Evolutionary conservation across 2,888 invertebrate genomes (phyloP), one percentile per base, ranked within the genome.

Genomic region (Agrochola lychnidis): DNA sequence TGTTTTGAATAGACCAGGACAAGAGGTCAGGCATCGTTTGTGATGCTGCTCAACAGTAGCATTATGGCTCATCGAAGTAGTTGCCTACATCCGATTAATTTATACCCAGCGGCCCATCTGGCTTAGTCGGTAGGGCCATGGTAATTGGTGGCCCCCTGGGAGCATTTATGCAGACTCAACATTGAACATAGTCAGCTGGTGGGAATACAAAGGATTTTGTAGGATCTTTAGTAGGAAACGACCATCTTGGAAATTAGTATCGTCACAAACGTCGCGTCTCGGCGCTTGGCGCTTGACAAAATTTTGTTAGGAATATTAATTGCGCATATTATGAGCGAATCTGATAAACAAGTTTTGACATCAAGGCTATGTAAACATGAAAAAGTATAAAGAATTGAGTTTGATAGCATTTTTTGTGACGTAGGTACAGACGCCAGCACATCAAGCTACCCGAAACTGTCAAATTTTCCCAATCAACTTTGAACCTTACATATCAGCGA

Each of bases 291-390:
- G 22, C 30, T 67, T 36, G n/a, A 36, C 4, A 71, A 7, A n/a
- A 45, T 16, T 0, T 22, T 45, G 7, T 70, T 0, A 36, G 2
- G 19, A 71, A 25, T 48, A 4, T 36, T 71, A 48, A 40, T 71
- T 48, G 36, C 36, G 2, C 48, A 25, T 25, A 48, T 14, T 48
- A 22, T 73, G 6, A 36, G 72, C 48, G 56, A 53, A 53, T 71
- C 19, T 72, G 48, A 48, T 72, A 72, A 48, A 71, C 73, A 72
- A 40, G 40, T 40, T 14, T 73, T 40, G 36, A 36, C 16, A 3
- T 67, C 67, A 67, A 67, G 36, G 61, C 16, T 59, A n/a, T 36
- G n/a, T 36, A n/a, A 68, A n/a, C n/a, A 19, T 67, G 22, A 22
- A 57, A n/a, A 30, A 36, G 10, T 36, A n/a, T 59, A 68, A n/a